Evolutionary conservation across 2,888 invertebrate species (phyloP).

Genomic region (Teleogryllus oceanicus): DNA sequence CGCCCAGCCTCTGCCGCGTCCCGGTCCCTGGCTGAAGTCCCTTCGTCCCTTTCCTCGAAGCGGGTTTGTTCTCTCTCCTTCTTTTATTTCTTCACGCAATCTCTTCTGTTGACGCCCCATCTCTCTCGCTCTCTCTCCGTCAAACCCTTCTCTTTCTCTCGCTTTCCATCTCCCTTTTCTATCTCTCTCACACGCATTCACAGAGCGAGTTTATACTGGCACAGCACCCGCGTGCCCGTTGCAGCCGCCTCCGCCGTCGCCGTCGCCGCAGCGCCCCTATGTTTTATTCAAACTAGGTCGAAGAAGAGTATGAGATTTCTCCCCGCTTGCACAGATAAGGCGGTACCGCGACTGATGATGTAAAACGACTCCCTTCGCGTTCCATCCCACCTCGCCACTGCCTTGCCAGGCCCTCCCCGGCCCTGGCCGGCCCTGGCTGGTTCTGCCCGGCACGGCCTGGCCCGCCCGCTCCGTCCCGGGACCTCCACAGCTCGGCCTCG

Average conservation of each 20-base stretch:
- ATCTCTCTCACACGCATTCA: too few species aligned
- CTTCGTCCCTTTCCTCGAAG: background rate
- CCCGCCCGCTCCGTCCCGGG: too few species aligned
- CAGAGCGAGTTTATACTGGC: too few species aligned
- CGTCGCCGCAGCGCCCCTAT: background rate
- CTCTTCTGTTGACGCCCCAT: too few species aligned
- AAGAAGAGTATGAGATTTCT: background rate
- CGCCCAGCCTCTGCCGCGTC: background rate
- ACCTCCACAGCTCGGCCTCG: background rate
- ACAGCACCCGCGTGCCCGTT: background rate
- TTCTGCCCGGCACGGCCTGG: background rate
- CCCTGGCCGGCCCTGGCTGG: background rate
- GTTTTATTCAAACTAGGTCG: slow-evolving; percentile 1
- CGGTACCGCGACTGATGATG: background rate
- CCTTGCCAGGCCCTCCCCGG: background rate
- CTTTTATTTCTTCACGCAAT: too few species aligned
- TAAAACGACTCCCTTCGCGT: background rate
- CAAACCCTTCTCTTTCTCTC: too few species aligned
- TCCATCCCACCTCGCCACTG: background rate
- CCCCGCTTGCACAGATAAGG: background rate
- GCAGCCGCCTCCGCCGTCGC: background rate
- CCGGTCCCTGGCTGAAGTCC: background rate
- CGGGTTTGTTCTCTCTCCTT: too few species aligned
- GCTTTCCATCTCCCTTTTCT: too few species aligned
- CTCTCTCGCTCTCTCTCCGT: too few species aligned